Percentiles rank a stretch among this genome's conserved stretches.
Conservation (phyloP, 2,113 vertebrate species). For the Campylorhamphus procurvoides region DNA sequence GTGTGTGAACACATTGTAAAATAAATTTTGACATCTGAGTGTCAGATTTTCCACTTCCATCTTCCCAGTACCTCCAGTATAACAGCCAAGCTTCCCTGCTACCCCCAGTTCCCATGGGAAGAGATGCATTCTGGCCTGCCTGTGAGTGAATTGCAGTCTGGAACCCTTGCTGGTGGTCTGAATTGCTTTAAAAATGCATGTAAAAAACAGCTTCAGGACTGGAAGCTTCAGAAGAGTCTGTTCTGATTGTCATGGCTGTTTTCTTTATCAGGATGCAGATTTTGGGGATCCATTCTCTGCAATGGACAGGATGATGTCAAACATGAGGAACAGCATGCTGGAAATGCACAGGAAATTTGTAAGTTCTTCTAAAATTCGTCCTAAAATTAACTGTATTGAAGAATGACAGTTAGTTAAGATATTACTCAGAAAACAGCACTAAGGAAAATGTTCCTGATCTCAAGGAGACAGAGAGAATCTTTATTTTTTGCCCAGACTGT, state of each 20-base stretch:
- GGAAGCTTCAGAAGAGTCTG: not conserved
- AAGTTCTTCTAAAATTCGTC: constrained; percentile 67
- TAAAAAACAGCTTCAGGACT: not conserved
- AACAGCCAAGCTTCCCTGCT: not conserved
- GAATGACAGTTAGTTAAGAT: not conserved
- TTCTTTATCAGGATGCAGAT: constrained; percentile 72
- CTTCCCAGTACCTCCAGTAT: not conserved
- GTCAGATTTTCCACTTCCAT: not conserved
- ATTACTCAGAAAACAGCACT: not conserved
- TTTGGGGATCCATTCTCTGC: constrained; percentile 80
- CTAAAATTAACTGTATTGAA: not conserved
- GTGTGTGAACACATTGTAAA: not conserved
- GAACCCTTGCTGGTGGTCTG: not conserved
- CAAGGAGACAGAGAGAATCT: not conserved
- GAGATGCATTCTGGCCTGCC: not conserved
- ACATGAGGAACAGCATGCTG: constrained; percentile 84
- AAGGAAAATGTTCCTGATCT: not conserved
- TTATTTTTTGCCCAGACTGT: fast-evolving
- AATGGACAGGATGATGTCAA: constrained; percentile 87
- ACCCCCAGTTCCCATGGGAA: not conserved
- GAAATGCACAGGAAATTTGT: constrained; percentile 86
- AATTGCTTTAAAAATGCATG: not conserved
- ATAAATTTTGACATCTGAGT: not conserved
- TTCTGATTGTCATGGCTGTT: not conserved
- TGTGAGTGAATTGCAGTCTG: not conserved